These are phyloP conservation scores for Crotophaga sulcirostris DNA, from an alignment of 2,113 vertebrate genomes.

Conservation along the genomic window DNA sequence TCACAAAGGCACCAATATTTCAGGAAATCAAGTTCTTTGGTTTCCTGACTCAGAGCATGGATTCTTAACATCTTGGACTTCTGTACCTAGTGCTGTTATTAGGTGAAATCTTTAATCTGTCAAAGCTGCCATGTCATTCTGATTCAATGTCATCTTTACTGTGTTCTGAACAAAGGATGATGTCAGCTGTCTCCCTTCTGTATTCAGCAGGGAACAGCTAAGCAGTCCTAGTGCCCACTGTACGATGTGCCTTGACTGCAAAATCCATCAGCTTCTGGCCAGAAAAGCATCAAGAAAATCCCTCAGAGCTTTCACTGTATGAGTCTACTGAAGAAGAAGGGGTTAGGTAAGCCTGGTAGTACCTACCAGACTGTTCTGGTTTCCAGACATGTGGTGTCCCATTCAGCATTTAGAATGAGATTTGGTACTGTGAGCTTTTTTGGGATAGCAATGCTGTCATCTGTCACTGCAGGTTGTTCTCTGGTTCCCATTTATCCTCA, in stretches of 20 bases:
- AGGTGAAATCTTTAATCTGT: not conserved
- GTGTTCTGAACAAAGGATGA: not conserved
- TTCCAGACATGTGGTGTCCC: not conserved
- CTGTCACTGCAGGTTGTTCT: not conserved
- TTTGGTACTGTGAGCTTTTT: not conserved
- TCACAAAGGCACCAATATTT: not conserved
- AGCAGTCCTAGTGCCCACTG: not conserved
- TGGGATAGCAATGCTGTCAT: not conserved
- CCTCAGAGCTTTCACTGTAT: not conserved
- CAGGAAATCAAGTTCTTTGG: not conserved
- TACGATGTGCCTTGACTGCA: not conserved
- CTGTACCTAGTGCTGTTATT: not conserved
- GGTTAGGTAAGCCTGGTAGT: not conserved
- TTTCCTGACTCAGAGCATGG: not conserved
- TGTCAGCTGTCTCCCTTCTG: not conserved
- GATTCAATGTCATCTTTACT: not conserved
- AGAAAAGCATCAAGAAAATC: not conserved
- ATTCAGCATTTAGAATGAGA: not conserved
- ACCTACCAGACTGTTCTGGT: not conserved
- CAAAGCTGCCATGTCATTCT: too few species aligned
- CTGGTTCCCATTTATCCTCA: not conserved
- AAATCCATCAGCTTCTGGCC: not conserved
- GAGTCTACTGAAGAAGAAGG: not conserved
- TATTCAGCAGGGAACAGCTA: not conserved
- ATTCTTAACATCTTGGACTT: not conserved